Conservation (phyloP, 2,797 vertebrate species). For the Coregonus suidteri region DNA sequence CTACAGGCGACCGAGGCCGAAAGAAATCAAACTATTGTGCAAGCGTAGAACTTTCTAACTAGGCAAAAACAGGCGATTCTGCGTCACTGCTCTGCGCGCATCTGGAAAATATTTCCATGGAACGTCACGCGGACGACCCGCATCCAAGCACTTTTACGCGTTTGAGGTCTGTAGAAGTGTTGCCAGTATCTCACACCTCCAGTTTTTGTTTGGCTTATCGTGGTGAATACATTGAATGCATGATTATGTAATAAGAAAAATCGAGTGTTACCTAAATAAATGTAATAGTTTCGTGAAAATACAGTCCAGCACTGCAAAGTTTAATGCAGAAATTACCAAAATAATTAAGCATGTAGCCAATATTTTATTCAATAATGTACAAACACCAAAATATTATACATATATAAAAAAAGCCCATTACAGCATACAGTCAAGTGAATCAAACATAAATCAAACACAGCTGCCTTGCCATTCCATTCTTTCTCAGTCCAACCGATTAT, state of each 20-base stretch:
- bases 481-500: too few relatives aligned
- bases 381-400: neutral
- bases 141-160: conserved; percentile 36
- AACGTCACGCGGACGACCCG: conserved; percentile 63
- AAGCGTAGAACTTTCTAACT: conserved; percentile 53
- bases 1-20: conserved; percentile 15
- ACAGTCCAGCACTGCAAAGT: too few relatives aligned
- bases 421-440: neutral
- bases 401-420: too few relatives aligned
- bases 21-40: conserved; percentile 44
- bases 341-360: neutral
- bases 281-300: neutral
- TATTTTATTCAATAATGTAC: neutral
- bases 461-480: too few relatives aligned
- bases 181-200: neutral
- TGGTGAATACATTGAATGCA: neutral
- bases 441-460: neutral
- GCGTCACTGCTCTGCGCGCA: conserved; percentile 59
- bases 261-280: neutral
- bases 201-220: neutral
- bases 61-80: conserved; percentile 46
- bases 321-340: neutral
- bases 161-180: neutral
- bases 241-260: neutral
- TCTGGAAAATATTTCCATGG: conserved; percentile 77